phyloP scores from a whole-genome alignment of 2,113 vertebrate species.

The Neolamprologus hecqui region DNA sequence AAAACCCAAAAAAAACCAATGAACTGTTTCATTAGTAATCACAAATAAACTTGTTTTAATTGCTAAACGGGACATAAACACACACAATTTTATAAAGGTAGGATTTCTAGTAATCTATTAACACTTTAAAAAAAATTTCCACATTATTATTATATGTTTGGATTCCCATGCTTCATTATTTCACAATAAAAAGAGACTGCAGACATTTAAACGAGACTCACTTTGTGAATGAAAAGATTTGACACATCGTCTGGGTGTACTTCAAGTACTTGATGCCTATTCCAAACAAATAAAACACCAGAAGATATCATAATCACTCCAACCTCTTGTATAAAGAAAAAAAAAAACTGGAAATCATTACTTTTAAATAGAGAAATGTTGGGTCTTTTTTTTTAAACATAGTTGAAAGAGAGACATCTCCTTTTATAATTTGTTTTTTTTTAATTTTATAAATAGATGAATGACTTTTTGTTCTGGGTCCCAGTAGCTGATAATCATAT shows the following conservation, averaged over 20 bases:
- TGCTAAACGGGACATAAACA: not conserved
- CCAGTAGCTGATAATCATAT: constrained; percentile 2
- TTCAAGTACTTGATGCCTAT: not conserved
- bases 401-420: constrained; percentile 40
- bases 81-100: not conserved
- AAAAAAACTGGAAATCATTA: constrained; percentile 41
- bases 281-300: not conserved
- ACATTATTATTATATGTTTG: not conserved
- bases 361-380: constrained; percentile 14
- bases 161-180: not conserved
- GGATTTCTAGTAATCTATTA: not conserved
- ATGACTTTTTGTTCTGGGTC: constrained; percentile 37
- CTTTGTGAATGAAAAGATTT: constrained; percentile 26
- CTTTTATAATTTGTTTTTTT: not conserved
- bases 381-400: not conserved
- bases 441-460: constrained; percentile 32
- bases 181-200: not conserved
- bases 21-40: not conserved
- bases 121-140: rapidly evolving
- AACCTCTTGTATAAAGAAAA: constrained; percentile 2
- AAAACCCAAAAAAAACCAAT: not conserved
- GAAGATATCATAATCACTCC: constrained; percentile 31
- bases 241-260: not conserved
- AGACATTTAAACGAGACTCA: not conserved
- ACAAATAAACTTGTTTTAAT: not conserved